Evolutionary conservation across 2,888 invertebrate genomes (phyloP), one percentile per base, ranked within the genome.

Genomic region (Xylota sylvarum): DNA sequence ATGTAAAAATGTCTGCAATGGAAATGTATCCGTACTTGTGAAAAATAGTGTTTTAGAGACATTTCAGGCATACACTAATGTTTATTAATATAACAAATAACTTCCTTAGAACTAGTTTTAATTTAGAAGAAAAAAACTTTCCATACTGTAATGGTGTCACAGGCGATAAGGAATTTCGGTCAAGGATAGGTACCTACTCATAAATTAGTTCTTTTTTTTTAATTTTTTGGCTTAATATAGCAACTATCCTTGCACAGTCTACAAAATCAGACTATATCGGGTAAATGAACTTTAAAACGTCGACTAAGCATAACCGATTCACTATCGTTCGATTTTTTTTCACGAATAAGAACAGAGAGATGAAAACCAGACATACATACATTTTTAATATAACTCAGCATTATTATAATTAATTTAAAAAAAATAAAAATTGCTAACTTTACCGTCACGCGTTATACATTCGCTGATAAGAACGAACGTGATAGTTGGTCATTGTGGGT

Each of bases 171-270:
- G 2, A 64, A 65, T 55, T 35, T 64, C n/a, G 74, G 74, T 55
- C 55, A 76, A 76, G 64, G 55, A 64, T 74, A n/a, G n/a, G n/a
- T n/a, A n/a, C n/a, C n/a, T n/a, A 52, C 32, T 30, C n/a, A 30
- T 30, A 55, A 40, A 50, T 9, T 2, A 19, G n/a, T n/a, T 12
- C 3, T 1, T 23, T 23, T n/a, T n/a, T n/a, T n/a, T n/a, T n/a
- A n/a, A n/a, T n/a, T n/a, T n/a, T 23, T 23, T 23, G 23, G 23
- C 3, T 23, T 23, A 23, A 23, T 23, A 14, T 17, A 0, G 0
- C 5, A 14, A 46, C 17, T 23, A 30, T 55, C 30, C 55, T 6
- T 6, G 6, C 4, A 17, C 2, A 56, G 56, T 56, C 32, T 35
- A 35, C 1, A 4, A 35, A 14, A 56, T 35, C 17, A 17, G 56